Percentiles rank a stretch among this genome's conserved stretches.
phyloP scores from a whole-genome alignment of 2,888 invertebrate genomes.

The Clunio marinus region DNA sequence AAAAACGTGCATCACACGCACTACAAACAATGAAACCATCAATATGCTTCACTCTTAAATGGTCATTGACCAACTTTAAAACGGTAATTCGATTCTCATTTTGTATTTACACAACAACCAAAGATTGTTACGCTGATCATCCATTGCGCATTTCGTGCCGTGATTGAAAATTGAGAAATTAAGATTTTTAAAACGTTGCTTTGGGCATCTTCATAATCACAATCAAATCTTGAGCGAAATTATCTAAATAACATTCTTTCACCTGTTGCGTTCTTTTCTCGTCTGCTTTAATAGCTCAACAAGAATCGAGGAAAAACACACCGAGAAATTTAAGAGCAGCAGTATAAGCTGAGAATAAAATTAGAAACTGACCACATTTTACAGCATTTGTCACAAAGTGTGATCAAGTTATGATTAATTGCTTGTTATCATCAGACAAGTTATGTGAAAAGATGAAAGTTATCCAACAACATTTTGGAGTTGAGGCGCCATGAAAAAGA shows the following conservation, averaged over 20 bases:
- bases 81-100: conserved; percentile 34
- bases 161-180: conserved; percentile 24
- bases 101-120: conserved; percentile 29
- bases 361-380: no score
- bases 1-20: neutral
- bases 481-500: neutral
- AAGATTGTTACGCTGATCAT: conserved; percentile 11
- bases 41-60: neutral
- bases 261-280: conserved; percentile 7
- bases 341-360: neutral
- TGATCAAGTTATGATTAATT: conserved; percentile 3
- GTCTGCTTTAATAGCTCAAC: neutral
- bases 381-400: neutral
- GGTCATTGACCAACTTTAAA: conserved; percentile 38
- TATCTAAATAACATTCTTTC: neutral
- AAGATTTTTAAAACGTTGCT: conserved; percentile 1
- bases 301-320: neutral
- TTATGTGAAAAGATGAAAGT: neutral
- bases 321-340: neutral
- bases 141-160: conserved; percentile 11
- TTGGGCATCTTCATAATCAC: neutral
- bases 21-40: conserved; percentile 16
- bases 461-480: neutral
- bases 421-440: neutral
- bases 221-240: conserved; percentile 13